Evolutionary conservation across 2,888 invertebrate species (phyloP).

Genomic region (Drosophila hamatofila): DNA sequence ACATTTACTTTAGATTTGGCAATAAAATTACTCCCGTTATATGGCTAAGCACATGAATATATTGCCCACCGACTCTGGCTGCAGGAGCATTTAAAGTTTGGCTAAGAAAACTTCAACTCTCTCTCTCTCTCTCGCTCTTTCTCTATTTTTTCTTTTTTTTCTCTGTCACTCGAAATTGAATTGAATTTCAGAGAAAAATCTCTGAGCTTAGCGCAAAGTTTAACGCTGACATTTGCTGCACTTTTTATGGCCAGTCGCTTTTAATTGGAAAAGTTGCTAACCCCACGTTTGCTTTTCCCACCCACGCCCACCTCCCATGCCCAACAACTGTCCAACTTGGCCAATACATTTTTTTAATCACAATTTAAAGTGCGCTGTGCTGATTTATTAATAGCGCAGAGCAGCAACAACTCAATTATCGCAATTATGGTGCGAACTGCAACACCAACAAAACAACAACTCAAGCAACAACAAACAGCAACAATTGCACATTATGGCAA

Average conservation of each 20-base stretch:
- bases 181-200: conserved; percentile 34
- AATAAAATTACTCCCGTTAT: not conserved
- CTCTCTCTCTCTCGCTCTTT: not conserved
- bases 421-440: conserved; percentile 44
- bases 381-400: conserved; percentile 49
- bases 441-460: conserved; percentile 20
- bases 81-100: not conserved
- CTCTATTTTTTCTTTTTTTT: not conserved
- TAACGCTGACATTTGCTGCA: conserved; percentile 40
- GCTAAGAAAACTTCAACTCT: not conserved
- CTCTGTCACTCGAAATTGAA: conserved; percentile 44
- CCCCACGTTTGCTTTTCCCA: conserved; percentile 5
- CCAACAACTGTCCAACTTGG: conserved; percentile 1
- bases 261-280: conserved; percentile 68
- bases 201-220: conserved; percentile 35
- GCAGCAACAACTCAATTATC: conserved; percentile 47
- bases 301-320: not conserved
- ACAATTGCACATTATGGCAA: conserved; percentile 26
- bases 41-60: not conserved
- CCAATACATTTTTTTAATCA: conserved; percentile 25
- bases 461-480: not conserved
- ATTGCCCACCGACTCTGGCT: not conserved
- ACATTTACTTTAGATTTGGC: not conserved
- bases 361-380: conserved; percentile 34
- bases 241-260: conserved; percentile 41